Evolutionary conservation across 2,797 vertebrate genomes (phyloP).

Genomic region (Eremophila alpestris): DNA sequence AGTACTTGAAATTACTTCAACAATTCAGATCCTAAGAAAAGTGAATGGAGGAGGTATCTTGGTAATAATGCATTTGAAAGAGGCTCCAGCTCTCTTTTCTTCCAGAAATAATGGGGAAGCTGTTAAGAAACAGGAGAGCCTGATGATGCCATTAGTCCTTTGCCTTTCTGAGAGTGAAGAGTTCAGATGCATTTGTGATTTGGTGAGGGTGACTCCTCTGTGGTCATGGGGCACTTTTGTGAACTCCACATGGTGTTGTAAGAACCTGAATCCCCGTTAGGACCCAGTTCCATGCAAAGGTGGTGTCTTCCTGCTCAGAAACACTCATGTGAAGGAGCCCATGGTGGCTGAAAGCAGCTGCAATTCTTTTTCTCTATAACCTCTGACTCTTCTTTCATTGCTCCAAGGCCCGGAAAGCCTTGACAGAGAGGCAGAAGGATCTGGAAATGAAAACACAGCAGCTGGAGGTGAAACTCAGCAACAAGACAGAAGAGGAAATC

Average conservation of each 20-base stretch:
- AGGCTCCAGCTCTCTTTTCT: neutral
- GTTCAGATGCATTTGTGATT: neutral
- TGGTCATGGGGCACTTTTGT: neutral
- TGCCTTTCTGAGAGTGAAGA: neutral
- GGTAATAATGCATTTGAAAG: neutral
- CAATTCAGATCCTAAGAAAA: neutral
- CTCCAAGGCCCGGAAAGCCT: slow-evolving; percentile 88
- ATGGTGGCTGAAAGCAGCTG: neutral
- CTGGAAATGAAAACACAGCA: slow-evolving; percentile 96
- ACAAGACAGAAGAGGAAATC: slow-evolving; percentile 96
- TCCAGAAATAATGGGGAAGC: neutral
- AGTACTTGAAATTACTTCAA: neutral
- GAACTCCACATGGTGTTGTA: neutral
- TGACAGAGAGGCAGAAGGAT: slow-evolving; percentile 94
- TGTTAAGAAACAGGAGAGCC: neutral
- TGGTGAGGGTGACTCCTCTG: neutral
- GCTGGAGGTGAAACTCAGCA: slow-evolving; percentile 93
- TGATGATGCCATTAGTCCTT: neutral
- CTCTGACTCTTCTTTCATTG: neutral
- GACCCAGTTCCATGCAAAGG: neutral
- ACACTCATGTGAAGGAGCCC: neutral
- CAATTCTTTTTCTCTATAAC: neutral
- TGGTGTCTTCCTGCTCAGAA: neutral
- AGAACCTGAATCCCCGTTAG: neutral
- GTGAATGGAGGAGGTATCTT: neutral